Conservation (phyloP, 2,888 invertebrate genomes). For the Leptinotarsa peninsularis region DNA sequence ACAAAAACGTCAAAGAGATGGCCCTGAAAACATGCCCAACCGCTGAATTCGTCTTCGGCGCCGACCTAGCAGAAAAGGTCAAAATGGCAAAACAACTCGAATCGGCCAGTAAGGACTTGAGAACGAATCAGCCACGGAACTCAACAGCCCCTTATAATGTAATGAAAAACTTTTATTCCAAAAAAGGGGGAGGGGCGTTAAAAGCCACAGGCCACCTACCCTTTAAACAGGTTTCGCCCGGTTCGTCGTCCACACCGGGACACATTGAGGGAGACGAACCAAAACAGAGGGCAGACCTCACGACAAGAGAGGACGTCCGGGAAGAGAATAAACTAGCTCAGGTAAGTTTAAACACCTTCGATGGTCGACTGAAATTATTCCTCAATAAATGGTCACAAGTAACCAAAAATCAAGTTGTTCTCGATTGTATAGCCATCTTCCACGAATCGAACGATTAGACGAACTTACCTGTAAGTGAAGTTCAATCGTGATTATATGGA, state of each 20-base stretch:
- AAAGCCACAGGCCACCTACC: background rate
- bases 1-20: conserved; percentile 12
- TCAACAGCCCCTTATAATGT: background rate
- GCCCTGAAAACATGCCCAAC: conserved; percentile 7
- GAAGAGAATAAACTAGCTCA: background rate
- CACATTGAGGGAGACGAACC: conserved; percentile 15
- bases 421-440: no score
- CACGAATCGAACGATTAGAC: no score
- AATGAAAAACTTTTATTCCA: conserved; percentile 1
- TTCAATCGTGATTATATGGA: no score
- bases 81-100: conserved; percentile 34
- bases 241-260: conserved; percentile 24
- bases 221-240: conserved; percentile 27
- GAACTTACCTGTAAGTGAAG: no score
- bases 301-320: background rate
- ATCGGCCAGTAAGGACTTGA: conserved; percentile 30
- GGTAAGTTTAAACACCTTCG: no score
- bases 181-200: conserved; percentile 20
- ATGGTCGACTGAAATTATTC: no score
- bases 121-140: background rate
- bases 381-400: no score
- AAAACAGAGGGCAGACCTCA: conserved; percentile 16
- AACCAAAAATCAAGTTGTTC: no score
- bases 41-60: conserved; percentile 33
- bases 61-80: conserved; percentile 34